Evolutionary conservation across 2,888 invertebrate species (phyloP), one percentile per base, ranked within the genome.

Genomic region (Spatulosminthurus flaviceps): DNA sequence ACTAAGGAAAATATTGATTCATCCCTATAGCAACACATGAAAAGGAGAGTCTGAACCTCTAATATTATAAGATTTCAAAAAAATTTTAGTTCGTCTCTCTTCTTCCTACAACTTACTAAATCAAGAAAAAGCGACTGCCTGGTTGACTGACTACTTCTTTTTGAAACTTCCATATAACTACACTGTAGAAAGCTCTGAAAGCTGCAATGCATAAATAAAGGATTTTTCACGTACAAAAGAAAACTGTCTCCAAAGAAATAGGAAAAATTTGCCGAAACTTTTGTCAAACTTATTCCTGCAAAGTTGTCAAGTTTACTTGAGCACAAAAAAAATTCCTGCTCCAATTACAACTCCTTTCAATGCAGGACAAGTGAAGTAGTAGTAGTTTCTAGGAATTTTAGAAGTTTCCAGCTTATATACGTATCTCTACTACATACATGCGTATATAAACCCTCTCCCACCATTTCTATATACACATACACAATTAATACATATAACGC

Each of bases 281-380:
- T 16, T 51, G 51, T 51, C 51, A 51, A 51, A 51, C 51, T 51
- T 51, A 13, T 19, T 51, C 51, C n/a, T 51, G 7, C 16, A 51
- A 51, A n/a, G 16, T 51, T 51, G 16, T 51, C 51, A 13, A 19
- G 19, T 51, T n/a, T 51, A 51, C 51, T 51, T 51, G 51, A 19
- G 51, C 19, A 51, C n/a, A 51, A 13, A 41, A 41, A 7, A 51
- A 51, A 51, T 51, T 51, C 51, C 51, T 51, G n/a, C 51, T 51
- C 51, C 51, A 51, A 51, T 51, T 51, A 51, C 51, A 51, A n/a
- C n/a, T 51, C 51, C 51, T 51, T 51, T 51, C 7, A 51, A 51
- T 51, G n/a, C 51, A 34, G 5, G 34, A 34, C 34, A 34, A 34
- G 34, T n/a, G n/a, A n/a, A n/a, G n/a, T n/a, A n/a, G n/a, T n/a